Evolutionary conservation across 2,113 vertebrate genomes (phyloP).

Genomic region (Nyctereutes procyonoides): DNA sequence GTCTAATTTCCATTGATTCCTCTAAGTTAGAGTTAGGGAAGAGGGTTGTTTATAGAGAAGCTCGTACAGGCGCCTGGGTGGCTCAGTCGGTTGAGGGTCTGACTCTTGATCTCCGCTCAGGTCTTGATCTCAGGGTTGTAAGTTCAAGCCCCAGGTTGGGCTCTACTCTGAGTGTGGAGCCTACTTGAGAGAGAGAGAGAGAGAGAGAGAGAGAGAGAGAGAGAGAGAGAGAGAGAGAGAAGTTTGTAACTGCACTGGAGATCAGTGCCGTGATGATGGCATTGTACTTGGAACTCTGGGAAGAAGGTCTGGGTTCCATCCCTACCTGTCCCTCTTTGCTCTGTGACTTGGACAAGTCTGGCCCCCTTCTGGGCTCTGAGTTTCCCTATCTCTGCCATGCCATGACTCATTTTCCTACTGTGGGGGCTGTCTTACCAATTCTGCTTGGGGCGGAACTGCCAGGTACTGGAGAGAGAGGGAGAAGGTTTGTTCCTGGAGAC

Average conservation of each 20-base stretch:
- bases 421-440: background rate
- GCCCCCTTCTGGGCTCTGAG: background rate
- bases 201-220: background rate
- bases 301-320: background rate
- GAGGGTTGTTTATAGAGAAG: background rate
- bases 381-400: background rate
- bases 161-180: background rate
- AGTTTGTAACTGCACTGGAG: background rate
- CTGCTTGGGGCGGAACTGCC: background rate
- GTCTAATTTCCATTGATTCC: background rate
- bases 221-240: background rate
- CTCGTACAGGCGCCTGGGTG: background rate
- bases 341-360: background rate
- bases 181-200: background rate
- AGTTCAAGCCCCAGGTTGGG: background rate
- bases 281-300: background rate
- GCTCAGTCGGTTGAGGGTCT: background rate
- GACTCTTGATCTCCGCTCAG: background rate
- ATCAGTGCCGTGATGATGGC: background rate
- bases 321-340: background rate
- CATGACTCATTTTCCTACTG: background rate
- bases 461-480: background rate
- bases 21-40: background rate
- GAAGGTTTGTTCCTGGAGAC: background rate
- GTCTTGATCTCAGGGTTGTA: background rate